Evolutionary conservation across 2,888 invertebrate genomes (phyloP), one percentile per base, ranked within the genome.

Genomic region (Anticlea derivata): DNA sequence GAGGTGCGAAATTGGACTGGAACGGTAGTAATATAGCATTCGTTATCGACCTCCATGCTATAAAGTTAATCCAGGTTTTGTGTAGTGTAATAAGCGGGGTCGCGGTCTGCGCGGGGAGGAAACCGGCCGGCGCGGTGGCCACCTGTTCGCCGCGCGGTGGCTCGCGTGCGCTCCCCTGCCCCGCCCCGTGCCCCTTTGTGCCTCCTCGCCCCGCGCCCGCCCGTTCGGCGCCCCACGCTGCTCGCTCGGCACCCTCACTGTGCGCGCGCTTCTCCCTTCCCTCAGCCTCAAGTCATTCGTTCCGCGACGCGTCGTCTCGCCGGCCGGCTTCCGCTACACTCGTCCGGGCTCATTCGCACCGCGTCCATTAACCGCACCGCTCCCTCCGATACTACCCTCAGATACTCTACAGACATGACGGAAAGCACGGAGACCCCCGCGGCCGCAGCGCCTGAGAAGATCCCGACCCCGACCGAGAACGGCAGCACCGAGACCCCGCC

Each of bases 381-480:
- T 78, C 70, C 73, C 78, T 78, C 70, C 73, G 68, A 70, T 67
- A 75, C 70, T 60, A 78, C 75, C 66, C 70, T 69, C 37, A 64
- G 60, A 65, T 63, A 60, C 55, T 58, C 52, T 54, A 52, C 58
- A 73, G 62, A 70, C 67, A 90, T 91, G 91, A 91, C 91, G 79
- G 91, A 91, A 65, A 91, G 89, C 78, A 91, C 89, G 65, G 91
- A 91, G 56, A 81, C 88, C 66, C 76, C 91, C 58, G 86, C 83
- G 68, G 86, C 88, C 71, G 91, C 91, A 52, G 92, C 91, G 75
- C 90, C 92, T 62, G 87, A 91, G 67, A 92, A 92, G 80, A 91
- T 92, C 69, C 88, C 92, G 78, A 92, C 92, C 68, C 88, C 92
- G 55, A 92, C 92, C 63, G 86, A 91, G 73, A 90, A 91, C 70